Conservation (phyloP, 2,797 vertebrate genomes). For the Margarornis squamiger region DNA sequence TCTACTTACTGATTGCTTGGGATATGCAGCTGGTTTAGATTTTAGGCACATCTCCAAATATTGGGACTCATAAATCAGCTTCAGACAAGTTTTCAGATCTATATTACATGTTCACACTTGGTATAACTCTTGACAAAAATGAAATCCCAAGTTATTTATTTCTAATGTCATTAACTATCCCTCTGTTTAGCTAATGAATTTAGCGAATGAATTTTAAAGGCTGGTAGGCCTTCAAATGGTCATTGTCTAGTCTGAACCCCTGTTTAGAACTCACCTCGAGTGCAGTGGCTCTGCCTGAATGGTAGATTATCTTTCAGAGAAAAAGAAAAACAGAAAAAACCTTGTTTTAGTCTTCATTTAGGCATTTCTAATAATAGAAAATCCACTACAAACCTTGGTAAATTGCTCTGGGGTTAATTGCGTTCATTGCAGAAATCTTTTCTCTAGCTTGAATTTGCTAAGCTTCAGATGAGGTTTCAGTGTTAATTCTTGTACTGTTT, state of each 20-base stretch:
- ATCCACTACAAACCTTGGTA: background rate
- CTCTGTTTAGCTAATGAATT: background rate
- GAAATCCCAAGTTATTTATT: background rate
- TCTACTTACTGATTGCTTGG: background rate
- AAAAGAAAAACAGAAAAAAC: background rate
- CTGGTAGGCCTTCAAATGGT: background rate
- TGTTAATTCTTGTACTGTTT: constrained; percentile 47
- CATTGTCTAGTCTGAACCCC: background rate
- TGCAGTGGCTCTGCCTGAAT: background rate
- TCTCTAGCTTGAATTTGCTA: constrained; percentile 32
- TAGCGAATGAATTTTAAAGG: background rate
- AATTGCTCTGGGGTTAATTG: constrained; percentile 48
- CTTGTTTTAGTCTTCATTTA: background rate
- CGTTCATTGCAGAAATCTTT: background rate
- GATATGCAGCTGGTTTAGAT: background rate
- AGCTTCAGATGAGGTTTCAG: background rate
- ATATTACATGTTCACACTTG: background rate
- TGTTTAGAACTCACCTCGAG: background rate
- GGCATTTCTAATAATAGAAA: constrained; percentile 24
- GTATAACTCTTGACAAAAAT: background rate
- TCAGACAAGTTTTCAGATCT: background rate
- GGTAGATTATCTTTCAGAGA: background rate
- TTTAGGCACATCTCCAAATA: background rate
- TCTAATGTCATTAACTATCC: background rate
- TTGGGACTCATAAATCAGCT: background rate